A percentile compares a stretch with the other conserved stretches of the same genome.
Conservation (phyloP, 2,113 vertebrate genomes). For the Perca flavescens region DNA sequence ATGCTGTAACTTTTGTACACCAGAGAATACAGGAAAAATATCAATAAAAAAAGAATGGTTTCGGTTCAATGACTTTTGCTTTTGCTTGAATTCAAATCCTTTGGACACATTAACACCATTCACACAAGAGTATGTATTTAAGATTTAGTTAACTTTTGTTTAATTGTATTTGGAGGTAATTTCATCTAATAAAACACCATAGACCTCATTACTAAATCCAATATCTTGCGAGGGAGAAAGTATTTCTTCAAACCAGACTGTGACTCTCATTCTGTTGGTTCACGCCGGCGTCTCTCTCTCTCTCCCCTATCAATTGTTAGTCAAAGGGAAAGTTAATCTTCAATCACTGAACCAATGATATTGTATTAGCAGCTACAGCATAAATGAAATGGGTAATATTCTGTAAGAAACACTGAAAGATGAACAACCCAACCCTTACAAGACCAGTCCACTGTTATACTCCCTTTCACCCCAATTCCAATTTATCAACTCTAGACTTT, state of each 20-base stretch:
- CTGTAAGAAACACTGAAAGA: constrained; percentile 69
- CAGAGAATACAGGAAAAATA: constrained; percentile 5
- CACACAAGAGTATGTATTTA: constrained; percentile 48
- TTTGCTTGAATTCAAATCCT: constrained; percentile 36
- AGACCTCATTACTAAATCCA: constrained; percentile 76
- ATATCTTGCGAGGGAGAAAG: constrained; percentile 63
- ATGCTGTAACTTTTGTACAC: constrained; percentile 1
- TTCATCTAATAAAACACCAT: constrained; percentile 75
- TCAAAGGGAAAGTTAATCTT: constrained; percentile 75
- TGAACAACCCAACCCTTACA: constrained; percentile 62
- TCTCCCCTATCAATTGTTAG: constrained; percentile 68
- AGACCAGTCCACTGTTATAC: constrained; percentile 65
- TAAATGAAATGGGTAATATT: constrained; percentile 75
- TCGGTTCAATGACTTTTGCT: constrained; percentile 31
- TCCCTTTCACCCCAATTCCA: constrained; percentile 70
- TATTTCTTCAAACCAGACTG: constrained; percentile 65
- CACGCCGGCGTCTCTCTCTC: constrained; percentile 41
- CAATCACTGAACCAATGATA: constrained; percentile 76
- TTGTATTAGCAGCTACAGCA: constrained; percentile 73
- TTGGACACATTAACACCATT: constrained; percentile 31
- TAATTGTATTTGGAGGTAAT: constrained; percentile 77
- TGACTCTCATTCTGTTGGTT: constrained; percentile 55
- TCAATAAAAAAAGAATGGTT: constrained; percentile 3
- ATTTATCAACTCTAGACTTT: constrained; percentile 74
- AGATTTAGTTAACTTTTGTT: constrained; percentile 69